Percentiles rank a stretch among this genome's conserved stretches.
These are phyloP conservation scores for Entomyzon cyanotis DNA, from an alignment of 2,113 vertebrate genomes.

Conservation along the genomic window DNA sequence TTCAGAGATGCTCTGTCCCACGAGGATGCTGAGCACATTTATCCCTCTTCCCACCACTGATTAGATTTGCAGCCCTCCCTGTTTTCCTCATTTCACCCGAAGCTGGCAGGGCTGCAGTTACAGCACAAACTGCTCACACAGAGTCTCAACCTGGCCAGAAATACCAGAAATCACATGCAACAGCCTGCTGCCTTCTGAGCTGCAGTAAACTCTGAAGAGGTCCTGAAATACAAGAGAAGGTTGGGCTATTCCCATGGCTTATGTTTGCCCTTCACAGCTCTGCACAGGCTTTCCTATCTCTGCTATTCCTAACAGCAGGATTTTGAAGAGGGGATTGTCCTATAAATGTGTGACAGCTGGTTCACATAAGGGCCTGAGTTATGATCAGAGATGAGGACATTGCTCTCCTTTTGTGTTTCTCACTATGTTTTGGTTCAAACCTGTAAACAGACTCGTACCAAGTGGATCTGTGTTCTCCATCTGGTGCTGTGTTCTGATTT, in stretches of 20 bases:
- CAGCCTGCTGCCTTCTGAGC: not conserved
- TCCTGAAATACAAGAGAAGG: not conserved
- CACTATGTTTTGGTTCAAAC: not conserved
- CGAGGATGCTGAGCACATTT: accelerated
- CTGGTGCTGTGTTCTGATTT: constrained; percentile 3
- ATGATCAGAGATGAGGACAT: not conserved
- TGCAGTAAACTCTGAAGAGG: not conserved
- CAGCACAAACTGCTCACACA: not conserved
- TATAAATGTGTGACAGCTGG: not conserved
- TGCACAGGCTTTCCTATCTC: not conserved
- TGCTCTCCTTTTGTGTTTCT: not conserved
- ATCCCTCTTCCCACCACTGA: not conserved
- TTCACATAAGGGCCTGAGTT: not conserved
- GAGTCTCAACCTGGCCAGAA: not conserved
- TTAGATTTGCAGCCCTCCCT: constrained; percentile 21
- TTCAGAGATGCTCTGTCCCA: not conserved
- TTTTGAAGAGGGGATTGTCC: not conserved
- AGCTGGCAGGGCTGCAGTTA: not conserved
- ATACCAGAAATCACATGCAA: not conserved
- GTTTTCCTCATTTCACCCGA: not conserved
- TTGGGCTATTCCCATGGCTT: not conserved
- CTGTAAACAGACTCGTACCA: not conserved
- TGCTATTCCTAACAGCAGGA: not conserved
- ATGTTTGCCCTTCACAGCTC: not conserved
- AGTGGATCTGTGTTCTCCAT: constrained; percentile 10